A percentile compares a stretch with the other conserved stretches of the same genome.
phyloP scores from a whole-genome alignment of 2,113 vertebrate genomes.

The Stegostoma tigrinum region DNA sequence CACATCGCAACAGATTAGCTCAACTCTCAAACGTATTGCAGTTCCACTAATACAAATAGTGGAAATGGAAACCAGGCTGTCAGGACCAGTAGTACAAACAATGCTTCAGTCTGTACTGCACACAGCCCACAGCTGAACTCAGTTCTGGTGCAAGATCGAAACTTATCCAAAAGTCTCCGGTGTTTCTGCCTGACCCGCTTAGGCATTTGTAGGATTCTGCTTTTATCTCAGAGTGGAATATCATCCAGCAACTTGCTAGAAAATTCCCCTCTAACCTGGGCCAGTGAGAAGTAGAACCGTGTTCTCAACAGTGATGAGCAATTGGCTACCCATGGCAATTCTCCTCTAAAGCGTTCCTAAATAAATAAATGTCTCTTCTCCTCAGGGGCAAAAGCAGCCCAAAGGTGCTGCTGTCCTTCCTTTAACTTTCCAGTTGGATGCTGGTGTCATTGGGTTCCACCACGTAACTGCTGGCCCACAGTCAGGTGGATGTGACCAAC shows the following conservation, averaged over 20 bases:
- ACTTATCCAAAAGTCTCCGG: too few relatives aligned
- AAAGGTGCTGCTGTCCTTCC: background rate
- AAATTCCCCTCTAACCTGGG: background rate
- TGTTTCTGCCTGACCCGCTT: too few relatives aligned
- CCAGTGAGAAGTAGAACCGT: background rate
- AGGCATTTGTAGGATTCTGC: background rate
- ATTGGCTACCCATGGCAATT: background rate
- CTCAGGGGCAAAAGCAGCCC: background rate
- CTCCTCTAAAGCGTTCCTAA: background rate
- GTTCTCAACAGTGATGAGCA: background rate
- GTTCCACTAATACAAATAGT: background rate
- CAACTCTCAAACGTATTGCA: background rate
- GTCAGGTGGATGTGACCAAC: background rate
- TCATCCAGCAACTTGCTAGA: background rate
- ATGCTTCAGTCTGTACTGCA: background rate
- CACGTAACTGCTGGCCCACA: background rate
- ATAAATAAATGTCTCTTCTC: background rate
- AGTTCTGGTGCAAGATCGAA: too few relatives aligned
- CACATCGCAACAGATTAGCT: background rate
- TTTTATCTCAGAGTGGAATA: background rate
- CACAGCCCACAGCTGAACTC: background rate
- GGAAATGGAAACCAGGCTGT: background rate
- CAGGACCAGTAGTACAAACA: too few relatives aligned
- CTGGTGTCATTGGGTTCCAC: background rate
- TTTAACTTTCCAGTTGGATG: background rate